Evolutionary conservation across 2,888 invertebrate species (phyloP).

Genomic region (Apodemia hepburni): DNA sequence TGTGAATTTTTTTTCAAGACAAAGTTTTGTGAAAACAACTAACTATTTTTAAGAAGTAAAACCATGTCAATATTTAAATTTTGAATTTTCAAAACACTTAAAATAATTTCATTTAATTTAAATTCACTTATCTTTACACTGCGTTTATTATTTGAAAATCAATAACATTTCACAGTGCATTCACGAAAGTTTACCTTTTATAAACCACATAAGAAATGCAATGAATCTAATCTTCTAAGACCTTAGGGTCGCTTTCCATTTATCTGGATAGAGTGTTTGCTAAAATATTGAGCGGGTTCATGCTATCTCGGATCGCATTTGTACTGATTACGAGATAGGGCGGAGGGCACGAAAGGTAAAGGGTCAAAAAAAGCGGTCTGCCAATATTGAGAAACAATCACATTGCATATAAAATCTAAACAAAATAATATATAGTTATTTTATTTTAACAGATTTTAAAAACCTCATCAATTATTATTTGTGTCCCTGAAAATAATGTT

Average conservation of each 20-base stretch:
- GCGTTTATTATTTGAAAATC: background rate
- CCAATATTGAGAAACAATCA: constrained; percentile 30
- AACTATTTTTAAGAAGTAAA: too few relatives aligned
- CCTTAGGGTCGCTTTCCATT: constrained; percentile 58
- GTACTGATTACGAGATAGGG: constrained; percentile 63
- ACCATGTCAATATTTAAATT: too few relatives aligned
- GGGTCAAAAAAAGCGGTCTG: constrained; percentile 42
- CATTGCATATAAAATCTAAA: constrained; percentile 16
- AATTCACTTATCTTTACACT: too few relatives aligned
- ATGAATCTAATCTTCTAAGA: constrained; percentile 45
- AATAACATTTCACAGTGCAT: background rate
- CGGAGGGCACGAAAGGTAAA: constrained; percentile 33
- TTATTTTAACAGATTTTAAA: background rate
- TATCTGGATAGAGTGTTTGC: constrained; percentile 67
- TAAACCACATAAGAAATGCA: constrained; percentile 7
- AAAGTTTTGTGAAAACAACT: too few relatives aligned
- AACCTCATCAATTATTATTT: too few relatives aligned
- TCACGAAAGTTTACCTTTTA: background rate
- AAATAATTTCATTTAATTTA: too few relatives aligned
- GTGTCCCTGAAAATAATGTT: too few relatives aligned
- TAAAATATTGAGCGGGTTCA: constrained; percentile 67
- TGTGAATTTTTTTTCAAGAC: too few relatives aligned
- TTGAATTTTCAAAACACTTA: too few relatives aligned
- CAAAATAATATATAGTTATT: background rate
- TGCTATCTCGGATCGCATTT: constrained; percentile 67